phyloP scores from a whole-genome alignment of 2,888 invertebrate species.

The Ceriagrion tenellum region DNA sequence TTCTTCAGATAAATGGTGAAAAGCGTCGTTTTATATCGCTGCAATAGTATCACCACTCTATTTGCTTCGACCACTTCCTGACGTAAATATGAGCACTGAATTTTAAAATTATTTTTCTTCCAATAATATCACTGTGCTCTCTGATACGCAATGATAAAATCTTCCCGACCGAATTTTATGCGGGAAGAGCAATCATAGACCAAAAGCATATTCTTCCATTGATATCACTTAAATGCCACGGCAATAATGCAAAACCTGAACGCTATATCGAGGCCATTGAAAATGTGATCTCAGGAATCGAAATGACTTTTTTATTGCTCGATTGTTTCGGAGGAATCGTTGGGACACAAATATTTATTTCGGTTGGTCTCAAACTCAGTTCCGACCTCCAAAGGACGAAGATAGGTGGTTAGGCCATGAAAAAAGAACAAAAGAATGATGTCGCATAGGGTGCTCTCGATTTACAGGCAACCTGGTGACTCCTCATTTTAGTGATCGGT shows the following conservation, averaged over 20 bases:
- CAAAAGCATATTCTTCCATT: background rate
- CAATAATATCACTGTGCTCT: background rate
- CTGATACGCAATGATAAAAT: background rate
- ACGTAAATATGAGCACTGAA: too few relatives aligned
- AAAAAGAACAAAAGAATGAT: background rate
- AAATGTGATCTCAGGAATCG: background rate
- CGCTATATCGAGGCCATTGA: background rate
- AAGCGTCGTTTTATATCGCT: too few relatives aligned
- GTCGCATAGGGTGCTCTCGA: background rate
- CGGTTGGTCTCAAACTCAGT: background rate
- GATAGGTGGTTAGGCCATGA: background rate
- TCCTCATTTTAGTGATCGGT: background rate
- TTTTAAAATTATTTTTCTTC: background rate
- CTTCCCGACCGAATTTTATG: background rate
- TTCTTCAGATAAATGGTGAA: too few relatives aligned
- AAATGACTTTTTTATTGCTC: background rate
- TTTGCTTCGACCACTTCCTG: too few relatives aligned
- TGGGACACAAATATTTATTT: background rate
- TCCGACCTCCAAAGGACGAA: background rate
- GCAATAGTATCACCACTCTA: too few relatives aligned
- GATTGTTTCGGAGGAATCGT: background rate
- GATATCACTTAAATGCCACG: background rate
- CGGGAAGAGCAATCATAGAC: background rate
- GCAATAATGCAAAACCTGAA: background rate
- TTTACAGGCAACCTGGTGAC: background rate